A percentile compares a stretch with the other conserved stretches of the same genome.
Conservation (phyloP, 2,797 vertebrate species). For the Sphaeramia orbicularis region DNA sequence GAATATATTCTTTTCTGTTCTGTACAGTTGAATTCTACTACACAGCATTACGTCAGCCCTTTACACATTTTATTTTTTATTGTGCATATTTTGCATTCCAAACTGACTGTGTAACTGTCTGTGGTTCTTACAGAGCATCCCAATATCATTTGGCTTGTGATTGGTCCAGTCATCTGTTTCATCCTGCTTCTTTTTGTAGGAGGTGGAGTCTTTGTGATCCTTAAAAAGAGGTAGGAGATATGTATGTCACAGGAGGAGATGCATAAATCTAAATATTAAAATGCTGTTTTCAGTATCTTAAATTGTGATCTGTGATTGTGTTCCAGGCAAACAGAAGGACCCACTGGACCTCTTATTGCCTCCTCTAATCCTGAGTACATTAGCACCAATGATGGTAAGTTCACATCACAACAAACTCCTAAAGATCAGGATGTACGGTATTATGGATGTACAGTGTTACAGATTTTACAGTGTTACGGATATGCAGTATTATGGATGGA, state of each 20-base stretch:
- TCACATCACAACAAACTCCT: neutral
- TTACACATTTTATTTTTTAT: neutral
- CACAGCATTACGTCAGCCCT: neutral
- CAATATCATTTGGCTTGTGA: slow-evolving; percentile 89
- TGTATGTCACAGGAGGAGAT: neutral
- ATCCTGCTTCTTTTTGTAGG: slow-evolving; percentile 88
- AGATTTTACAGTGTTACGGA: too few species aligned
- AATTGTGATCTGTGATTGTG: slow-evolving; percentile 24
- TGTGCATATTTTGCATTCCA: neutral
- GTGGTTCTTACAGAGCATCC: slow-evolving; percentile 76
- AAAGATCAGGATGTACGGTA: neutral
- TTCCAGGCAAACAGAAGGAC: slow-evolving; percentile 93
- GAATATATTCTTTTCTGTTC: too few species aligned
- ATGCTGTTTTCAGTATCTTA: slow-evolving; percentile 6
- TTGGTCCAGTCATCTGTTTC: slow-evolving; percentile 90
- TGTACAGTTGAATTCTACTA: too few species aligned
- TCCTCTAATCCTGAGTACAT: slow-evolving; percentile 98
- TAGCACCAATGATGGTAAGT: slow-evolving; percentile 95
- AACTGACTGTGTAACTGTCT: slow-evolving; percentile 19
- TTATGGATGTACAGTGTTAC: too few species aligned
- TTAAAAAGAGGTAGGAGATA: slow-evolving; percentile 91
- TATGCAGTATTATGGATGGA: too few species aligned
- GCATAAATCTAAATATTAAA: neutral
- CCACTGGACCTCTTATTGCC: slow-evolving; percentile 93
- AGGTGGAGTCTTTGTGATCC: slow-evolving; percentile 85